Evolutionary conservation across 2,888 invertebrate species (phyloP).

Genomic region (Dicyrtomina minuta): DNA sequence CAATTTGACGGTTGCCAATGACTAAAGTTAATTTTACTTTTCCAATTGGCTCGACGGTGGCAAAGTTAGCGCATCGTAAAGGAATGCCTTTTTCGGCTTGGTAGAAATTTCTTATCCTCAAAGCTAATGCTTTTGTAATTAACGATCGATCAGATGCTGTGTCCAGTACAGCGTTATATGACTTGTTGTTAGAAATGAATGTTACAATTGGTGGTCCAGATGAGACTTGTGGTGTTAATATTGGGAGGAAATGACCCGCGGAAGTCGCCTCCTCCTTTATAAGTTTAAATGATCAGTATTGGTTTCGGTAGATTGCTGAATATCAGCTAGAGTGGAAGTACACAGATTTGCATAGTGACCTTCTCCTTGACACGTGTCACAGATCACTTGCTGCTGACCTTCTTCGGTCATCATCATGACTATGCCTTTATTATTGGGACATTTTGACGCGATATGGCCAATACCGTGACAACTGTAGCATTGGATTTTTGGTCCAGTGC

Average conservation of each 20-base stretch:
- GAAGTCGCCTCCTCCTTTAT: too few species aligned
- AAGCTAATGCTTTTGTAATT: constrained; percentile 3
- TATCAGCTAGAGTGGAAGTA: too few species aligned
- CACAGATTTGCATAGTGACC: not conserved
- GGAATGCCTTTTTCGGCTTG: not conserved
- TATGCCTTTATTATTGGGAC: not conserved
- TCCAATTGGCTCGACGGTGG: too few species aligned
- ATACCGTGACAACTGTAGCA: constrained; percentile 1
- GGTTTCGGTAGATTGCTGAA: too few species aligned
- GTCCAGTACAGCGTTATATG: not conserved
- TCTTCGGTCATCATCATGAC: not conserved
- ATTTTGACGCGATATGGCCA: not conserved
- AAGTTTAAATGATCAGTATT: too few species aligned
- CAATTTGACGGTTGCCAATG: too few species aligned
- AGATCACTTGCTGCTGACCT: not conserved
- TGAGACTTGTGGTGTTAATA: too few species aligned
- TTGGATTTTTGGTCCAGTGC: not conserved
- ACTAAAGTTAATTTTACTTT: too few species aligned
- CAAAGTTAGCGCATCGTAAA: too few species aligned
- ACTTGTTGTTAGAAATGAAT: not conserved
- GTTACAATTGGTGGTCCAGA: too few species aligned
- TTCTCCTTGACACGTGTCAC: not conserved
- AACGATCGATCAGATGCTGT: not conserved
- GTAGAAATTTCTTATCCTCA: not conserved
- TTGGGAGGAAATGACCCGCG: too few species aligned